A percentile compares a stretch with the other conserved stretches of the same genome.
Evolutionary conservation across 1,140 invertebrate genomes (phyloP).

Genomic region (Anoplophora glabripennis): DNA sequence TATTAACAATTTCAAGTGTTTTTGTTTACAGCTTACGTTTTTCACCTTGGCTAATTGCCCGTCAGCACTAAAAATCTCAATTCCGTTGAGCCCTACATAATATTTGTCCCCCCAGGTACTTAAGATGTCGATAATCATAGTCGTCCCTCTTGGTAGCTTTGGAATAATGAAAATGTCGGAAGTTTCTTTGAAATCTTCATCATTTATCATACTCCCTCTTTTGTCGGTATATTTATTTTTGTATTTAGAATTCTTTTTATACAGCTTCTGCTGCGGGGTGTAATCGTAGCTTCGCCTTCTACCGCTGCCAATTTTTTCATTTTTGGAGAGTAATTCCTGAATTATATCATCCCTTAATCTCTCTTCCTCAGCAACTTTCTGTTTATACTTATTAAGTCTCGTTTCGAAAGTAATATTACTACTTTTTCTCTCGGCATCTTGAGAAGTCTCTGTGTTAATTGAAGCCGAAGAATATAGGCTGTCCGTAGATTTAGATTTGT

Average conservation of each 20-base stretch:
- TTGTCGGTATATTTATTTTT: constrained; percentile 13
- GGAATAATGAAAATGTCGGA: constrained; percentile 56
- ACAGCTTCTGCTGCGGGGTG: constrained; percentile 10
- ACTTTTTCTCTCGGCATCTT: background rate
- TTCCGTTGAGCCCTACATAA: constrained; percentile 76
- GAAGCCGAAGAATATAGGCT: background rate
- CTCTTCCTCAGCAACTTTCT: constrained; percentile 39
- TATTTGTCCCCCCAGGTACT: constrained; percentile 81
- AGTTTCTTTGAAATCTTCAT: constrained; percentile 13
- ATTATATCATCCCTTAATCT: constrained; percentile 40
- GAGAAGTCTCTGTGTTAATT: background rate
- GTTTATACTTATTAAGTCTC: constrained; percentile 32
- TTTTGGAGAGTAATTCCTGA: constrained; percentile 40
- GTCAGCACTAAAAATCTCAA: constrained; percentile 69
- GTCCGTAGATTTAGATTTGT: constrained; percentile 39
- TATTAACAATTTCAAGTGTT: background rate
- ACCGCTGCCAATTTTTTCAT: constrained; percentile 33
- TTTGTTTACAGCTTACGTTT: constrained; percentile 49
- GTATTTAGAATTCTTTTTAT: constrained; percentile 26
- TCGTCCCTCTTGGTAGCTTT: constrained; percentile 66
- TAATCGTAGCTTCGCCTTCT: background rate
- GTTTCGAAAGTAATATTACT: constrained; percentile 19
- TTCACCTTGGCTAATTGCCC: constrained; percentile 59
- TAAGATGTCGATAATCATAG: constrained; percentile 67
- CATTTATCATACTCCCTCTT: constrained; percentile 21